A percentile compares a stretch with the other conserved stretches of the same genome.
These are phyloP conservation scores for Antedon mediterranea DNA, from an alignment of 53 echinoderm and acorn worm genomes.

Conservation along the genomic window DNA sequence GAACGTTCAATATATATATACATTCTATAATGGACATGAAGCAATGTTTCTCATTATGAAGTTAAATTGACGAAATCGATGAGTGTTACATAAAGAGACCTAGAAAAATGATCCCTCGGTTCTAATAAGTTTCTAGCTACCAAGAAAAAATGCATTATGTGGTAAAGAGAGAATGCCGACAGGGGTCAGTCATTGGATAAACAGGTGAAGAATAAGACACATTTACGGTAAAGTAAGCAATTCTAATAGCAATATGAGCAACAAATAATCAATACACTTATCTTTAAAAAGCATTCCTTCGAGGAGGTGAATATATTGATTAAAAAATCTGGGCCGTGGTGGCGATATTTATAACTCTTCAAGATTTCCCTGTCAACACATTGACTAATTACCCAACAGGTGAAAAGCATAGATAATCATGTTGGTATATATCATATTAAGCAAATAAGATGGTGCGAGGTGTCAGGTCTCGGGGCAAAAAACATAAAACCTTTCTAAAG, in stretches of 20 bases:
- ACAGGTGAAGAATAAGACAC: neutral
- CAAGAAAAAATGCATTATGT: neutral
- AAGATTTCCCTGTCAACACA: neutral
- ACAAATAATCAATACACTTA: neutral
- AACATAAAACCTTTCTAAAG: too few relatives aligned
- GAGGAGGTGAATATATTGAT: neutral
- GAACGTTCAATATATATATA: neutral
- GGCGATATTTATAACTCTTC: neutral
- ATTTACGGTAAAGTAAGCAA: neutral
- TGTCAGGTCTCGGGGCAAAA: too few relatives aligned
- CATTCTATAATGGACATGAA: neutral
- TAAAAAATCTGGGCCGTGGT: neutral
- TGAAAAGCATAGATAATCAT: too few relatives aligned
- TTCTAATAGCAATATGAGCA: neutral
- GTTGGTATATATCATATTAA: too few relatives aligned
- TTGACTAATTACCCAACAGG: neutral
- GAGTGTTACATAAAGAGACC: neutral
- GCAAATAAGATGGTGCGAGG: too few relatives aligned
- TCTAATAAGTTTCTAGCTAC: neutral
- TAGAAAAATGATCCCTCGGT: slow-evolving; percentile 1
- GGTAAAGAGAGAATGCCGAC: neutral
- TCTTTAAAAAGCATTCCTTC: neutral
- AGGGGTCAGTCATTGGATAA: neutral
- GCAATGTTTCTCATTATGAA: neutral
- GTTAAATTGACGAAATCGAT: neutral